Evolutionary conservation across 2,797 vertebrate genomes (phyloP).

Genomic region (Perodicticus potto): DNA sequence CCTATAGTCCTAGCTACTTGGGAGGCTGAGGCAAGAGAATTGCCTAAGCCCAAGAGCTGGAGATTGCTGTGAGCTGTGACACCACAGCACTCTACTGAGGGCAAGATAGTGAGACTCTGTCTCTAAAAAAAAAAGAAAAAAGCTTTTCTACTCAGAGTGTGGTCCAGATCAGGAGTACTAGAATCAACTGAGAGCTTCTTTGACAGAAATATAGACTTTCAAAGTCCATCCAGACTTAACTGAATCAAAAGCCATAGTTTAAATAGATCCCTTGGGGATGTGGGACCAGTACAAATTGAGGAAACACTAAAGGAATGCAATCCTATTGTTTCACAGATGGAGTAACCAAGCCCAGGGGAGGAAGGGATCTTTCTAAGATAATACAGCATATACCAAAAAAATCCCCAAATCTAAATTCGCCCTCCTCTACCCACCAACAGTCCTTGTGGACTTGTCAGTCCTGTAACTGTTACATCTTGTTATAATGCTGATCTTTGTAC

Average conservation of each 20-base stretch:
- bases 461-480: not conserved
- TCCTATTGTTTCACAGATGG: not conserved
- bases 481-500: not conserved
- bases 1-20: too few species aligned
- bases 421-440: not conserved
- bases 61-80: too few species aligned
- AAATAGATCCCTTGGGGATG: not conserved
- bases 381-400: not conserved
- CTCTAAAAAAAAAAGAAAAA: too few species aligned
- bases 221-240: not conserved
- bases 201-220: not conserved
- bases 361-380: not conserved
- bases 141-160: not conserved
- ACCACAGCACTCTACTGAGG: too few species aligned
- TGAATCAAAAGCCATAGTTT: not conserved
- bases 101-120: too few species aligned
- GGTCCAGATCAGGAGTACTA: not conserved
- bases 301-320: not conserved
- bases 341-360: not conserved
- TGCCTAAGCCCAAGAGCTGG: too few species aligned
- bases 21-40: too few species aligned
- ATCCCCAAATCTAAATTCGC: not conserved
- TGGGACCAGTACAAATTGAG: not conserved
- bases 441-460: not conserved
- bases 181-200: not conserved